Conservation (phyloP, 2,113 vertebrate genomes). For the Bos taurus region ARS-UCD2.0 NC_037328.1:152602001-152602500, state of each 20-base stretch:
- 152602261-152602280: neutral
- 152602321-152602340: neutral
- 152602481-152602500: neutral
- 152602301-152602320: fast-evolving
- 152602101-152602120: neutral
- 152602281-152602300: neutral
- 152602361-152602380: neutral
- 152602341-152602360: neutral
- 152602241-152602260: neutral
- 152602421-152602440: neutral
- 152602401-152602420: neutral
- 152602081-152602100: neutral
- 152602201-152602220: neutral
- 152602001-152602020: neutral
- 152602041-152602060: neutral
- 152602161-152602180: neutral
- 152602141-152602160: neutral
- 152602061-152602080: neutral
- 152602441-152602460: neutral
- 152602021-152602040: neutral
- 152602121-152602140: neutral
- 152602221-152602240: neutral
- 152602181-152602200: neutral
- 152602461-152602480: neutral
- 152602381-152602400: neutral